These are phyloP conservation scores for Drosophila aff. DNA, from an alignment of 1,140 invertebrate species.

Conservation along the genomic window DNA sequence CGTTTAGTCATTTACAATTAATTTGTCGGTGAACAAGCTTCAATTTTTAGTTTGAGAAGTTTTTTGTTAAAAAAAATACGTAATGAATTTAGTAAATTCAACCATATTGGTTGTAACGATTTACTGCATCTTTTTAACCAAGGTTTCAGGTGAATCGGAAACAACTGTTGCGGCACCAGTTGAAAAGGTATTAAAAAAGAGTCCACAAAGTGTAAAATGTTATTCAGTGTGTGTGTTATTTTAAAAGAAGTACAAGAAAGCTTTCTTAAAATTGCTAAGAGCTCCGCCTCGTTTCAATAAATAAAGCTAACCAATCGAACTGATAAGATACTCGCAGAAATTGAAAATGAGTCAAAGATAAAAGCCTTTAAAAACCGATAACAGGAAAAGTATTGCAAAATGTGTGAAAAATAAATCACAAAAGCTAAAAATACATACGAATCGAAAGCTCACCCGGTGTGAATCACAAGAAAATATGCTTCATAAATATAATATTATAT, in stretches of 20 bases:
- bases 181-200: slow-evolving; percentile 17
- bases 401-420: background rate
- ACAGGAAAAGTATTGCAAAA: slow-evolving; percentile 6
- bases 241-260: background rate
- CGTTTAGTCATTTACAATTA: slow-evolving; percentile 36
- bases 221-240: background rate
- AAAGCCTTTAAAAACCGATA: slow-evolving; percentile 13
- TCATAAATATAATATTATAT: background rate
- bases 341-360: slow-evolving; percentile 18
- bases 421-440: background rate
- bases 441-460: background rate
- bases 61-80: background rate
- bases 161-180: background rate
- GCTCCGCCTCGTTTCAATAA: background rate
- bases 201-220: too few species aligned
- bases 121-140: background rate
- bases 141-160: background rate
- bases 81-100: slow-evolving; percentile 7
- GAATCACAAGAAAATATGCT: background rate
- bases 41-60: background rate
- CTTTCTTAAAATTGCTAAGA: background rate
- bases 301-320: slow-evolving; percentile 1
- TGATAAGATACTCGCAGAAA: slow-evolving; percentile 18
- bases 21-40: slow-evolving; percentile 32
- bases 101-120: slow-evolving; percentile 8